phyloP scores from a whole-genome alignment of 1,140 invertebrate genomes.

The Halyomorpha halys region DNA sequence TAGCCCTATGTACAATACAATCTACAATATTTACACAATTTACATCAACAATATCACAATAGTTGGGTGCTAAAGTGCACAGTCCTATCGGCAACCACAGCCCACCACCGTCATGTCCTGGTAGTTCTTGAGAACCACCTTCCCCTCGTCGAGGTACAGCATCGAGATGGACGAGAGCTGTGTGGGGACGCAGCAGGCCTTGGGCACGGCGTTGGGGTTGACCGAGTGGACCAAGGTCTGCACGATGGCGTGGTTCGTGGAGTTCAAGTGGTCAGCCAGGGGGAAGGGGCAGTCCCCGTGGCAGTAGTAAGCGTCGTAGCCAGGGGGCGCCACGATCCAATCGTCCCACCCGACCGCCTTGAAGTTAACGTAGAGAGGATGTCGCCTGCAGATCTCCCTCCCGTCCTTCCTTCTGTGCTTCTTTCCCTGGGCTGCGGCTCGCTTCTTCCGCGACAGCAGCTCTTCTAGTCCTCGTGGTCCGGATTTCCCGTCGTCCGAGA shows the following conservation, averaged over 20 bases:
- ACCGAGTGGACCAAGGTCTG: conserved; percentile 92
- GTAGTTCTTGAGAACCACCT: conserved; percentile 92
- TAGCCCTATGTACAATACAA: no score
- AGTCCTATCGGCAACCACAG: conserved; percentile 63
- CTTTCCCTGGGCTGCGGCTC: conserved; percentile 34
- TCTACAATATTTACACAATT: no score
- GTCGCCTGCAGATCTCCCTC: conserved; percentile 59
- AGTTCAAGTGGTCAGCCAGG: conserved; percentile 83
- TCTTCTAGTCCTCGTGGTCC: conserved; percentile 30
- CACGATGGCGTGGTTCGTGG: conserved; percentile 97
- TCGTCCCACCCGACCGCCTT: conserved; percentile 94
- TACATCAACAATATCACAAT: no score
- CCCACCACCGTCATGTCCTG: conserved; percentile 90
- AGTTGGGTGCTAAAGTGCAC: no score
- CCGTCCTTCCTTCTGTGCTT: conserved; percentile 37
- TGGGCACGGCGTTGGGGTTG: conserved; percentile 76
- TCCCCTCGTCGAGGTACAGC: conserved; percentile 88
- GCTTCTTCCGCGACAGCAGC: conserved; percentile 34
- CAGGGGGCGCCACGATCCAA: conserved; percentile 97
- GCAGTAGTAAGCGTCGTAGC: conserved; percentile 93
- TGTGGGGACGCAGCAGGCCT: conserved; percentile 88
- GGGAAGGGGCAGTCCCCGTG: conserved; percentile 90
- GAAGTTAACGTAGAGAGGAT: conserved; percentile 89
- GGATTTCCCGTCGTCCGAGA: conserved; percentile 68
- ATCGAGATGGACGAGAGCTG: conserved; percentile 82